phyloP scores from a whole-genome alignment of 2,888 invertebrate genomes.

The Leucophora obtusa region DNA sequence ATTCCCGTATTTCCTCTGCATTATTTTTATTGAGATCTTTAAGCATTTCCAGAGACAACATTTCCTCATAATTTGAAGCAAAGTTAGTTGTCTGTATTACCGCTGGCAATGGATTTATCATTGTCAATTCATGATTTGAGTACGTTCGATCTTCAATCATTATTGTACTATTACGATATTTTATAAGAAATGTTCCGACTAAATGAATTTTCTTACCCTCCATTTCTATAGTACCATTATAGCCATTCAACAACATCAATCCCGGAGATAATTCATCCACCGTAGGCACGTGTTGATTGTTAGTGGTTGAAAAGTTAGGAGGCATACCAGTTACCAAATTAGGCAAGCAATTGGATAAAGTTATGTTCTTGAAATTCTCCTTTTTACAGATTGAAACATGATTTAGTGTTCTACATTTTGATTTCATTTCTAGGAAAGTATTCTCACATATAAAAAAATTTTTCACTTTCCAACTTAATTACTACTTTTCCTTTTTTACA shows the following conservation, averaged over 20 bases:
- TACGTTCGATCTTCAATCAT: no score
- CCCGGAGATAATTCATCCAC: slow-evolving; percentile 25
- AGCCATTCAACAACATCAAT: slow-evolving; percentile 25
- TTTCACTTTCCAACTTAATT: slow-evolving; percentile 45
- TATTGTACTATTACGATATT: no score
- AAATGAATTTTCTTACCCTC: neutral
- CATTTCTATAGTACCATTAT: slow-evolving; percentile 4
- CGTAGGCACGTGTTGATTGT: slow-evolving; percentile 30
- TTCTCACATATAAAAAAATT: slow-evolving; percentile 53
- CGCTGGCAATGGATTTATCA: no score
- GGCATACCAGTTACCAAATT: slow-evolving; percentile 22
- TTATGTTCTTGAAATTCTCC: slow-evolving; percentile 38
- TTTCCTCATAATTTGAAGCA: no score
- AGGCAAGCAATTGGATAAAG: slow-evolving; percentile 16
- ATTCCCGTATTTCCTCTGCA: no score
- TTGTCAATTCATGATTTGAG: no score
- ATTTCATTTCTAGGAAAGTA: slow-evolving; percentile 41
- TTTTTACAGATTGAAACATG: slow-evolving; percentile 45
- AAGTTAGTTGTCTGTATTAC: no score
- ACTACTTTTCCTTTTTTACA: slow-evolving; percentile 49
- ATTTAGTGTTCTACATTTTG: slow-evolving; percentile 47
- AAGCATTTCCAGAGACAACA: no score
- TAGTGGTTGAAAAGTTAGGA: slow-evolving; percentile 15
- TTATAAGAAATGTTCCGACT: neutral
- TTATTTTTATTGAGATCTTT: no score